These are phyloP conservation scores for Pinna nobilis DNA, from an alignment of 1,140 invertebrate genomes.

Conservation along the genomic window DNA sequence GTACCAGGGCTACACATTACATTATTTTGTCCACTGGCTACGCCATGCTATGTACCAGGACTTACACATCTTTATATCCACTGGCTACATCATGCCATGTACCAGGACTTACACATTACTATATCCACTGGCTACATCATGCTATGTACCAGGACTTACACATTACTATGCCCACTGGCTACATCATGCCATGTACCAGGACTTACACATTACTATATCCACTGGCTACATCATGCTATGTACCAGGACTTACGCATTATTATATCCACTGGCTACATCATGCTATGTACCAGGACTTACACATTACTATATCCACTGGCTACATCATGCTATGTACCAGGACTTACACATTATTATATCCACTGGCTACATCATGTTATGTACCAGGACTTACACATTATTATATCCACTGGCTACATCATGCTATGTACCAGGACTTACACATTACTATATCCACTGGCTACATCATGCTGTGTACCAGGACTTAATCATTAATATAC, in stretches of 20 bases:
- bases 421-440: conserved; percentile 1
- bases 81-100: not conserved
- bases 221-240: not conserved
- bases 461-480: not conserved
- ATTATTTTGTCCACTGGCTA: not conserved
- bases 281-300: conserved; percentile 1
- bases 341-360: not conserved
- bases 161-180: too few species aligned
- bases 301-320: not conserved
- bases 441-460: not conserved
- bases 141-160: too few species aligned
- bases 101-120: not conserved
- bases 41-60: not conserved
- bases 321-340: not conserved
- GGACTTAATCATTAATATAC: not conserved
- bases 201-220: too few species aligned
- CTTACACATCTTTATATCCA: not conserved
- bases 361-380: not conserved
- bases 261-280: not conserved
- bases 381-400: too few species aligned
- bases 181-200: too few species aligned
- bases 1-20: not conserved
- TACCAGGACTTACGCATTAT: not conserved
- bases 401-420: too few species aligned
- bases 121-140: too few species aligned